These are phyloP conservation scores for Xylota sylvarum DNA, from an alignment of 2,888 invertebrate genomes.

Conservation along the genomic window DNA sequence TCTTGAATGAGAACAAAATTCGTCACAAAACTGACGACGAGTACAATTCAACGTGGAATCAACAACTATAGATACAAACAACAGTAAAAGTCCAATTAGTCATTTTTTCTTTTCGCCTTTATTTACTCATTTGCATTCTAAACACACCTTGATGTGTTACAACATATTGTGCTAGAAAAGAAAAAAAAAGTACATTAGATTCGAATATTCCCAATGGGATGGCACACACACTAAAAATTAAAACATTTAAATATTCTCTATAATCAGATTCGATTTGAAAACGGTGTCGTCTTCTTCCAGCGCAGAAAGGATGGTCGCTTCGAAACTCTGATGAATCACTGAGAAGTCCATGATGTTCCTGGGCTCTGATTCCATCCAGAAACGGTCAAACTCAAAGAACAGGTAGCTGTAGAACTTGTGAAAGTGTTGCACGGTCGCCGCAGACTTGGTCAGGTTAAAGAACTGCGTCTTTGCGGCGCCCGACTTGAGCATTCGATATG, in stretches of 20 bases:
- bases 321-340: slow-evolving; percentile 93
- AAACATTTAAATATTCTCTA: slow-evolving; percentile 88
- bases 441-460: slow-evolving; percentile 91
- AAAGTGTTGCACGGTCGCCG: slow-evolving; percentile 91
- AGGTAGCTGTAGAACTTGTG: slow-evolving; percentile 97
- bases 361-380: slow-evolving; percentile 97
- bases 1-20: neutral
- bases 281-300: slow-evolving; percentile 89
- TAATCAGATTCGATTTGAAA: slow-evolving; percentile 92
- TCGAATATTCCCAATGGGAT: slow-evolving; percentile 17
- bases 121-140: slow-evolving; percentile 28
- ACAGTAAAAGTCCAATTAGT: neutral
- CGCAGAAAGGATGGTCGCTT: slow-evolving; percentile 89
- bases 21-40: too few species aligned
- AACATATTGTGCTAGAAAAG: neutral
- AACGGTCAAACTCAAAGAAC: slow-evolving; percentile 96
- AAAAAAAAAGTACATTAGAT: slow-evolving; percentile 9
- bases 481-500: slow-evolving; percentile 91
- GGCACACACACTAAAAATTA: slow-evolving; percentile 33
- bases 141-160: slow-evolving; percentile 25
- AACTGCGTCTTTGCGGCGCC: slow-evolving; percentile 96
- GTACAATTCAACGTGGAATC: too few species aligned
- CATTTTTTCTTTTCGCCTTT: slow-evolving; percentile 9
- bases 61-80: neutral
- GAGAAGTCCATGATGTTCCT: slow-evolving; percentile 98